Base-by-base conservation (phyloP, 2,888 invertebrate species). In the Netelia fuscicornis region DNA sequence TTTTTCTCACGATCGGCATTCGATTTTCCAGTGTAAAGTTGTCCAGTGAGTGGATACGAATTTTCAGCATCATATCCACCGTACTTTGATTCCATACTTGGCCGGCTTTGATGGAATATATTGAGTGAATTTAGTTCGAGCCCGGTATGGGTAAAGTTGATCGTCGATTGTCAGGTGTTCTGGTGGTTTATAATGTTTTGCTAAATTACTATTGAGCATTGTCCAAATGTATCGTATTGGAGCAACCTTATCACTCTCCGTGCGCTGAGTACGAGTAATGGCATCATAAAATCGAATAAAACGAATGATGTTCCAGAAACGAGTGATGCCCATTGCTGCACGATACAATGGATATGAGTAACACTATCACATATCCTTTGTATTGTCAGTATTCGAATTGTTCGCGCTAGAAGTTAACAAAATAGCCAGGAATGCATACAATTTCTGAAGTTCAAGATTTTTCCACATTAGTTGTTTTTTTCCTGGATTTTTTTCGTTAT, bases 21-120 rank as follows among this genome's bases (percentile, higher is more conserved):
- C 10, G 75, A 58, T 84, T 89, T 90, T 67, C 88, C 89, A 79
- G 87, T 89, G 81, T 90, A 90, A 42, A 89, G 30, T 23, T 83
- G 48, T 25, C 87, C 90, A 23, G 70, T 23, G 9, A 90, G 70
- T 37, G 89, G 89, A 88, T 89, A 90, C 23, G 87, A 56, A 68
- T 87, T 90, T 83, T 86, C 78, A 25, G 89, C 82, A 86, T 92
- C 90, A 89, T 20, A 89, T 84, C 90, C 90, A 91, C 84, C 87
- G 90, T 9, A 91, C 84, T 85, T 91, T 90, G n/a, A 90, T 88
- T n/a, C 88, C 89, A 83, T 90, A 90, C 77, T n/a, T n/a, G n/a
- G n/a, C n/a, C n/a, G n/a, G n/a, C 90, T n/a, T n/a, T n/a, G n/a
- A n/a, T n/a, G n/a, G n/a, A n/a, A n/a, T n/a, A n/a, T n/a, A n/a